Percentiles rank a stretch among this genome's conserved stretches.
Conservation (phyloP, 2,797 vertebrate genomes). For the Anguilla megastoma region DNA sequence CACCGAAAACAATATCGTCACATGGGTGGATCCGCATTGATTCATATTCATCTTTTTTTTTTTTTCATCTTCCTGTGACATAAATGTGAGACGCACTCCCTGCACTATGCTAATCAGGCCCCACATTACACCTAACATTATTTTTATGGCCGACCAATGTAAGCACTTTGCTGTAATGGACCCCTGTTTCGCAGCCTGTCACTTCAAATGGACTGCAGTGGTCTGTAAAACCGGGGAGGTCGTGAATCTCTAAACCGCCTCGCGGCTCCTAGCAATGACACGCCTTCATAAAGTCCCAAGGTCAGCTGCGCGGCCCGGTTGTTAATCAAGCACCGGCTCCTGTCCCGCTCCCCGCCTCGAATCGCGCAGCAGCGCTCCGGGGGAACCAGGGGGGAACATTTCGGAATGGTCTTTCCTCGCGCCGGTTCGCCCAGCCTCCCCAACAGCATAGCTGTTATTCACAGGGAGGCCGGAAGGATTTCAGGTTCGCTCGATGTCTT, state of each 20-base stretch:
- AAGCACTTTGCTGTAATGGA: slow-evolving; percentile 38
- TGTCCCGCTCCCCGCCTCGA: not conserved
- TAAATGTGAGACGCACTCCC: slow-evolving; percentile 27
- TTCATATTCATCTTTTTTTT: not conserved
- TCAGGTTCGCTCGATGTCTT: not conserved
- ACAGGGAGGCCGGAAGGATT: not conserved
- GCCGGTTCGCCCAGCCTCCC: not conserved
- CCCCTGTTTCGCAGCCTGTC: slow-evolving; percentile 16
- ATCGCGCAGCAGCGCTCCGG: not conserved
- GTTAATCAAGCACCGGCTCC: not conserved
- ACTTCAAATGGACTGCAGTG: slow-evolving; percentile 61
- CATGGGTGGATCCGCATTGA: slow-evolving; percentile 2
- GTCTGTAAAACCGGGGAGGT: slow-evolving; percentile 57
- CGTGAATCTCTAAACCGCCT: slow-evolving; percentile 65
- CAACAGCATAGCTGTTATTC: slow-evolving; percentile 2
- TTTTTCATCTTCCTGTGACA: slow-evolving; percentile 18
- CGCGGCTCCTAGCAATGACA: slow-evolving; percentile 56
- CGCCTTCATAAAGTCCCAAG: slow-evolving; percentile 63
- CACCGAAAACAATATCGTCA: not conserved
- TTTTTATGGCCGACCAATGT: slow-evolving; percentile 35
- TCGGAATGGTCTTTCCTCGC: not conserved
- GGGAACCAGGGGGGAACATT: not conserved
- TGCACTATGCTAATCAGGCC: slow-evolving; percentile 18
- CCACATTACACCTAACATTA: slow-evolving; percentile 35
- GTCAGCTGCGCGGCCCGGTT: slow-evolving; percentile 42